phyloP scores from a whole-genome alignment of 2,888 invertebrate genomes.

The Limenitis camilla region DNA sequence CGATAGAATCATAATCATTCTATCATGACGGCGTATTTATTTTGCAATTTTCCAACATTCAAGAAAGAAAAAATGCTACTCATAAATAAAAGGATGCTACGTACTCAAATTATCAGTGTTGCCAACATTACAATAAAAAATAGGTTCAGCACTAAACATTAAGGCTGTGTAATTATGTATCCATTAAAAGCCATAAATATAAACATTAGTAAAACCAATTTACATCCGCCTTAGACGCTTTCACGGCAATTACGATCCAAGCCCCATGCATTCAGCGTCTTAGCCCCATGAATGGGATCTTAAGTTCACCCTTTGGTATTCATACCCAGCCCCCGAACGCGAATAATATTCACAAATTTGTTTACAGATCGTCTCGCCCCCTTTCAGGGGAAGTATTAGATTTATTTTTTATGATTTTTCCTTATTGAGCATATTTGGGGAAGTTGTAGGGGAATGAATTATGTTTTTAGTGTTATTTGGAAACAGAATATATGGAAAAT shows the following conservation, averaged over 20 bases:
- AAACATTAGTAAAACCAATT: slow-evolving; percentile 7
- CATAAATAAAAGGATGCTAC: no score
- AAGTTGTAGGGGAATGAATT: not conserved
- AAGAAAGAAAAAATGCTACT: no score
- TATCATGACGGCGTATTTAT: no score
- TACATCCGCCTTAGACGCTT: slow-evolving; percentile 23
- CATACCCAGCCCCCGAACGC: slow-evolving; percentile 40
- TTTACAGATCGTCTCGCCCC: slow-evolving; percentile 46
- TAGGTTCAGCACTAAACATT: no score
- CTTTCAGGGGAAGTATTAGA: slow-evolving; percentile 12
- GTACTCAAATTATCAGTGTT: no score
- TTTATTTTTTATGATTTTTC: slow-evolving; percentile 19
- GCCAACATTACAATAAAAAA: no score
- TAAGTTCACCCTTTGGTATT: slow-evolving; percentile 60
- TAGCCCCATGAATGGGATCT: slow-evolving; percentile 64
- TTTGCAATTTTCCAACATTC: no score
- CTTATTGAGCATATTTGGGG: slow-evolving; percentile 1
- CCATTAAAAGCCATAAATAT: not conserved
- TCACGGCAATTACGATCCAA: slow-evolving; percentile 42
- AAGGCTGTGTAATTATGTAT: no score
- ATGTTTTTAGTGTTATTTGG: not conserved
- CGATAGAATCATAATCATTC: no score
- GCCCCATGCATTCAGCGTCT: slow-evolving; percentile 50
- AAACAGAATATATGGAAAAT: no score
- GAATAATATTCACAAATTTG: slow-evolving; percentile 72